Percentiles rank a stretch among this genome's conserved stretches.
Evolutionary conservation across 1,140 invertebrate species (phyloP).

Genomic region (Trachymyrmex septentrionalis): DNA sequence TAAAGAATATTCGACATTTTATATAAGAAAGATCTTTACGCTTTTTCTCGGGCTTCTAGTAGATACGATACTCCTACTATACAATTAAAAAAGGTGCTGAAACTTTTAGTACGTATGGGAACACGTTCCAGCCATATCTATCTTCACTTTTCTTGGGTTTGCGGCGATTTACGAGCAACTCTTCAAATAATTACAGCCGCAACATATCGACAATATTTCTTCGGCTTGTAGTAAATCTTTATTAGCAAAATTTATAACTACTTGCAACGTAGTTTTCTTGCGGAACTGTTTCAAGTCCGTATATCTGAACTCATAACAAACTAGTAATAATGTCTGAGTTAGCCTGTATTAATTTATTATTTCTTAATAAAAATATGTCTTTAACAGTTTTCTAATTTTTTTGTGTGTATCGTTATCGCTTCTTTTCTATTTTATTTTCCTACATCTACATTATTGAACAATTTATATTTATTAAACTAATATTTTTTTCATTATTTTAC

Average conservation of each 20-base stretch:
- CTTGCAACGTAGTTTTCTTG: neutral
- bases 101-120: constrained; percentile 11
- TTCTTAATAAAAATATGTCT: constrained; percentile 9
- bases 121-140: constrained; percentile 39
- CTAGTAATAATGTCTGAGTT: neutral
- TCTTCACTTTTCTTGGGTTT: constrained; percentile 50
- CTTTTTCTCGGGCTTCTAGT: neutral
- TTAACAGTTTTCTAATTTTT: neutral
- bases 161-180: constrained; percentile 33
- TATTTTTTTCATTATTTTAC: neutral
- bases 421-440: neutral
- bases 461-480: neutral
- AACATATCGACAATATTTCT: constrained; percentile 17
- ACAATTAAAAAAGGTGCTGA: neutral
- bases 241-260: constrained; percentile 39
- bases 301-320: neutral
- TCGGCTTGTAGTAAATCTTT: constrained; percentile 47
- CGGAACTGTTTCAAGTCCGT: neutral
- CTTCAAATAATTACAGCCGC: constrained; percentile 39
- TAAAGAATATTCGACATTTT: neutral
- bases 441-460: neutral
- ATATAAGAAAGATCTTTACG: neutral
- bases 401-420: neutral
- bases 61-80: neutral
- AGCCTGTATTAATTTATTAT: neutral